Conservation (phyloP, 1,140 invertebrate genomes). For the Muscidifurax raptorellus region DNA sequence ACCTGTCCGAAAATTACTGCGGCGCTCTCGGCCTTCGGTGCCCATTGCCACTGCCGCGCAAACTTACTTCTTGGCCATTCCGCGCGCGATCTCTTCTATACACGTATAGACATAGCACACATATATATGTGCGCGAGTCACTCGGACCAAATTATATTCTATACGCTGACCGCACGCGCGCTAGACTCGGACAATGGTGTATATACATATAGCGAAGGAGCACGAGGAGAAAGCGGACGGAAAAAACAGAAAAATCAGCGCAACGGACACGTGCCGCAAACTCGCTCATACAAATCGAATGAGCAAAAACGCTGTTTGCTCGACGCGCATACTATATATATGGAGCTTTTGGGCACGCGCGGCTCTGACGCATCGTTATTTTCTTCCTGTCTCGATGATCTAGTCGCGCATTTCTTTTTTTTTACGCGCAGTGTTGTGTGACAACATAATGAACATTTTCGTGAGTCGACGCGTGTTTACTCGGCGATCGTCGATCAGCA, state of each 20-base stretch:
- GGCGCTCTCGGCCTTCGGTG: not conserved
- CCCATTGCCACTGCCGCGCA: not conserved
- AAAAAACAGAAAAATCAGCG: too few species aligned
- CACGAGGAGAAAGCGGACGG: too few species aligned
- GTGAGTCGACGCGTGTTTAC: not conserved
- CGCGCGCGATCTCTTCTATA: not conserved
- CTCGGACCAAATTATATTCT: not conserved
- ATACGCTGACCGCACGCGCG: not conserved
- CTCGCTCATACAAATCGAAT: not conserved
- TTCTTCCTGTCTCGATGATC: too few species aligned
- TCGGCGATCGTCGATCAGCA: too few species aligned
- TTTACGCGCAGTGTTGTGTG: not conserved
- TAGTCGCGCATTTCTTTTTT: not conserved
- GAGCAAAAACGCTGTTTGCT: not conserved
- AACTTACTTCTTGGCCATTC: not conserved
- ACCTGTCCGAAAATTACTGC: slow-evolving; percentile 10
- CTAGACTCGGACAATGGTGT: too few species aligned
- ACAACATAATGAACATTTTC: not conserved
- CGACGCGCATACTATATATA: not conserved
- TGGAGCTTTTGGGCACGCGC: slow-evolving; percentile 34
- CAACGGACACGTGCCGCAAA: too few species aligned
- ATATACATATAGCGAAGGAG: too few species aligned
- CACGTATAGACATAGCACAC: too few species aligned
- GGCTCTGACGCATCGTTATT: slow-evolving; percentile 34
- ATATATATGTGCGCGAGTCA: too few species aligned